Base-by-base conservation (phyloP, 2,888 invertebrate species). In the Junonia oenone region DNA sequence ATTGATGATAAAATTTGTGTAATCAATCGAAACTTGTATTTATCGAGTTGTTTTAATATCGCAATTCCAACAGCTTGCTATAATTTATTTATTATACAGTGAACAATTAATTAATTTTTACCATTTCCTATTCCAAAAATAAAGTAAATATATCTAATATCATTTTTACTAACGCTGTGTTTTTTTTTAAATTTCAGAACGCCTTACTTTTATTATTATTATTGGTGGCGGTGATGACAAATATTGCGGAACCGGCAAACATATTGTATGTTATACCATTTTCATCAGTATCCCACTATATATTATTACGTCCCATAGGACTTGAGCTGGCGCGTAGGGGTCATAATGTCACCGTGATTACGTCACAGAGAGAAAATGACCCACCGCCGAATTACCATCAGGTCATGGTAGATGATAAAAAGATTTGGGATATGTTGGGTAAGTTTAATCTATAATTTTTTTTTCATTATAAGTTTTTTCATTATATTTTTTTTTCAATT, bases 291-390 rank as follows among this genome's bases (percentile, higher is more conserved):
- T 91, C 91, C 15, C 92, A 92, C 65, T 77, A 82, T 57, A 81
- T 90, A 56, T 70, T 86, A 68, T 70, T 91, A 35, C 80, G 81
- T 59, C 81, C 86, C 0, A 78, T 92, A 19, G 85, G 91, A 2
- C 63, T 90, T 40, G 91, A 90, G 59, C 68, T 92, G 40, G 91
- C 91, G 3, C 68, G 72, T n/a, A 77, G 87, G 50, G 91, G 91
- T 0, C 91, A 92, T 62, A 87, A 91, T 65, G 88, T 91, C 0
- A 91, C 91, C 1, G 83, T 91, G 0, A 83, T 91, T 14, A 82
- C 90, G 4, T 80, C 83, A 1, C 63, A 79, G 54, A 78, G 65
- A 48, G 81, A 84, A 47, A 66, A 70, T 0, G 70, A 78, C 11
- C 75, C 78, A 3, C 75, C 84, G 0, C 63, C 78, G 0, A 90